Evolutionary conservation across 2,888 invertebrate species (phyloP), one percentile per base, ranked within the genome.

Genomic region (Entomobrya multifasciata): DNA sequence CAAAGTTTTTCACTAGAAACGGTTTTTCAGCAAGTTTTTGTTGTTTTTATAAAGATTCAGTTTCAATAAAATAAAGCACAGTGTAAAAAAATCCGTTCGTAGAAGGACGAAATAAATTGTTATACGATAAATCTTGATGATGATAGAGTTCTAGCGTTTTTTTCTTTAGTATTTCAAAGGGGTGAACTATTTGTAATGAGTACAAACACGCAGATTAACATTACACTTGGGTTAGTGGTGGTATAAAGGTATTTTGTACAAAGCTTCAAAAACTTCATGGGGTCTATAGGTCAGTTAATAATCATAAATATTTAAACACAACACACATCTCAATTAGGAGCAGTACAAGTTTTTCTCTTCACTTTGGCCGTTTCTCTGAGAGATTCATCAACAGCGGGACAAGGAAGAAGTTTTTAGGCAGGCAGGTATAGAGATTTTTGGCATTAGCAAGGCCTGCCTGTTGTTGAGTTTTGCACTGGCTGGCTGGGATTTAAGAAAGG

Each of bases 291-390:
- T 85, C 85, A 85, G 67, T 84, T 77, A 84, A 85, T 79, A 85
- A 85, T 85, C 85, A 79, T 85, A 85, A 85, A 85, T 85, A 85
- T 62, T 85, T 85, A 78, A 85, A 72, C 85, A 78, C 84, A 84
- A 44, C 70, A 79, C 85, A 85, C 79, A 85, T 79, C 85, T 85
- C 85, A 85, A 85, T 85, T 85, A 85, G 79, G 60, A 85, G 72
- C 49, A 83, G 72, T 30, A 76, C 47, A 55, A 76, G 83, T 80
- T 80, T 80, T 72, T 72, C 17, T 27, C 72, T 30, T 17, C 27
- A 36, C 20, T 72, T 49, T n/a, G 49, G n/a, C 15, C 27, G 22
- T 25, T 62, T 65, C 30, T 49, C 52, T 17, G 49, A 25, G 25
- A 36, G 30, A 17, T 52, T 72, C 30, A 30, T 72, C 30, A 30